These are phyloP conservation scores for Paramuricea clavata DNA, from an alignment of 92 coral and sea anemone genomes.

Conservation along the genomic window DNA sequence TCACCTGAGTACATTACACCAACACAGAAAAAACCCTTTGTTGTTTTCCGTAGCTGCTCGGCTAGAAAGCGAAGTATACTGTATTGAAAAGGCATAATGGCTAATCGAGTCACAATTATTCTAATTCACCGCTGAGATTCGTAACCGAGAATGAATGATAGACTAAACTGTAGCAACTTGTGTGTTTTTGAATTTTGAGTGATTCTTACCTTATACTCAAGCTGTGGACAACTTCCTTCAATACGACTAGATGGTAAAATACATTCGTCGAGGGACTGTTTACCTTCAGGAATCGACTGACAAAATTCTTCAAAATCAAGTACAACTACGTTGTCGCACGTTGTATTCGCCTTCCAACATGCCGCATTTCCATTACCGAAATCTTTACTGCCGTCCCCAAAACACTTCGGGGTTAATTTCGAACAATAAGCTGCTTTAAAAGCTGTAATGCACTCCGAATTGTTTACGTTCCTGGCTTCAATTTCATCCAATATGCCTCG, in stretches of 20 bases:
- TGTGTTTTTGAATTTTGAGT: too few species aligned
- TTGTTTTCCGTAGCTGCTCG: too few species aligned
- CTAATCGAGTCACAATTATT: too few species aligned
- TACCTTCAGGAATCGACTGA: background rate
- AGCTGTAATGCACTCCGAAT: background rate
- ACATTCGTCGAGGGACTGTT: background rate
- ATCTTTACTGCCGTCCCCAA: background rate
- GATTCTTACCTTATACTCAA: background rate
- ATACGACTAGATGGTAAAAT: background rate
- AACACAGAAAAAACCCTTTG: too few species aligned
- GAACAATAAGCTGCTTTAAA: background rate
- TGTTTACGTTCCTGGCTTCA: too few species aligned
- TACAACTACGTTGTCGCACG: background rate
- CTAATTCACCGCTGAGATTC: too few species aligned
- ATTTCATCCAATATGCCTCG: too few species aligned
- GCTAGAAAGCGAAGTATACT: too few species aligned
- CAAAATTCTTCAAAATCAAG: background rate
- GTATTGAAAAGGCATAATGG: too few species aligned
- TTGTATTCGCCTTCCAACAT: background rate
- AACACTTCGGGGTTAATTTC: background rate
- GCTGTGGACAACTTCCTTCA: background rate
- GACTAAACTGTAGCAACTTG: too few species aligned
- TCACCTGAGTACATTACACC: too few species aligned
- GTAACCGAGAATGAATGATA: too few species aligned
- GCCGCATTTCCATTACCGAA: background rate